phyloP scores from a whole-genome alignment of 2,113 vertebrate species.

The Gymnarchus niloticus region DNA sequence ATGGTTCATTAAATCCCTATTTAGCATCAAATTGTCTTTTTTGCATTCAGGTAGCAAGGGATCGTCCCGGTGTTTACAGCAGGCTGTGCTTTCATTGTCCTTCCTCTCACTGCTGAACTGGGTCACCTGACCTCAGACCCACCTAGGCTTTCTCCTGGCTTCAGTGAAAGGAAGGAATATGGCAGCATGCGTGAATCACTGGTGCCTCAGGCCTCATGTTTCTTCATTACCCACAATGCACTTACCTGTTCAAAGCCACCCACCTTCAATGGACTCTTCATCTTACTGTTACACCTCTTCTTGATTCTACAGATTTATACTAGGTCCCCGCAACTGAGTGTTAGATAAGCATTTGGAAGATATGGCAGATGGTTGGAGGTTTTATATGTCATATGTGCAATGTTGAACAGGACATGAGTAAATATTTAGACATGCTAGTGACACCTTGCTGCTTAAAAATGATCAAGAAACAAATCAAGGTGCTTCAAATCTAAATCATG shows the following conservation, averaged over 20 bases:
- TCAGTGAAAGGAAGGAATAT: background rate
- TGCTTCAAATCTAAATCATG: background rate
- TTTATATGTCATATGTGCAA: background rate
- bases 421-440: background rate
- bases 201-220: too few species aligned
- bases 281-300: background rate
- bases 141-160: background rate
- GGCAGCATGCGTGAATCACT: background rate
- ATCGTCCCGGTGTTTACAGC: background rate
- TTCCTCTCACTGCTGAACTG: background rate
- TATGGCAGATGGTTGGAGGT: too few species aligned
- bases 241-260: background rate
- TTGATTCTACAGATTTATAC: background rate
- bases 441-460: background rate
- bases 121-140: background rate
- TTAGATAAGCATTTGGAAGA: background rate
- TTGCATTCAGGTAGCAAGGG: background rate
- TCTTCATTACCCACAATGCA: background rate
- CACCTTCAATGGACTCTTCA: too few species aligned
- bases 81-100: background rate
- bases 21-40: background rate
- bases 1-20: background rate
- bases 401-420: background rate
- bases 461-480: background rate
- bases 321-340: background rate